Evolutionary conservation across 2,113 vertebrate genomes (phyloP), one percentile per base, ranked within the genome.

Genomic region (Hyaena hyaena): DNA sequence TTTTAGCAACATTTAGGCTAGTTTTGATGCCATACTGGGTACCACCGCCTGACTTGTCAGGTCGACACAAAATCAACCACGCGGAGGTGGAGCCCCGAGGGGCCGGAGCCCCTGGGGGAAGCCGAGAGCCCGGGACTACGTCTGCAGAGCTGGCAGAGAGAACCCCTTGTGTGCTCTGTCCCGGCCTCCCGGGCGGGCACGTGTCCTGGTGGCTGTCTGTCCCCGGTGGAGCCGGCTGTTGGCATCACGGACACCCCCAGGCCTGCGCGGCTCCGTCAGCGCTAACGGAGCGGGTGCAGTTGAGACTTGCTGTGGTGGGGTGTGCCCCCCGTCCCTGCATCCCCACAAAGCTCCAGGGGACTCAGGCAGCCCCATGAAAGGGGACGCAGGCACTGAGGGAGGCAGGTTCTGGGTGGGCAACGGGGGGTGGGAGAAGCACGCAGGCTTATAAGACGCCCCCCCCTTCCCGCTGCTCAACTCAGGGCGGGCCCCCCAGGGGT

Each of bases 301-400:
- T 39, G 19, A 31, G 65, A 10, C 65, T 45, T 39, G 5, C 10
- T 7, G 9, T 5, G 2, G 33, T 65, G 5, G 31, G 12, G 8
- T 1, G 0, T 23, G 39, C 26, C 35, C 53, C 31, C 66, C 2
- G 21, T 16, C 31, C 48, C 31, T 45, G 77, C 21, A 8, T 17
- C 58, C 58, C 28, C 21, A 28, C 14, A 17, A 12, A 45, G 39
- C 12, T 39, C 9, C 10, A n/a, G 28, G 68, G 53, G 35, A 16
- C 4, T 11, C 0, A 1, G n/a, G 65, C 0, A 2, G 39, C 19
- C 39, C 31, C 12, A 50, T 26, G 53, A 61, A 1, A 17, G 35
- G 39, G 8, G 15, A 11, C 76, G 73, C 7, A 24, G 73, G 39
- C 73, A 28, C 23, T 16, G 24, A 69, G 76, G 28, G 26, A 19